Conservation (phyloP, 35 echinoderm and acorn worm genomes). For the Ophioderma brevispina region DNA sequence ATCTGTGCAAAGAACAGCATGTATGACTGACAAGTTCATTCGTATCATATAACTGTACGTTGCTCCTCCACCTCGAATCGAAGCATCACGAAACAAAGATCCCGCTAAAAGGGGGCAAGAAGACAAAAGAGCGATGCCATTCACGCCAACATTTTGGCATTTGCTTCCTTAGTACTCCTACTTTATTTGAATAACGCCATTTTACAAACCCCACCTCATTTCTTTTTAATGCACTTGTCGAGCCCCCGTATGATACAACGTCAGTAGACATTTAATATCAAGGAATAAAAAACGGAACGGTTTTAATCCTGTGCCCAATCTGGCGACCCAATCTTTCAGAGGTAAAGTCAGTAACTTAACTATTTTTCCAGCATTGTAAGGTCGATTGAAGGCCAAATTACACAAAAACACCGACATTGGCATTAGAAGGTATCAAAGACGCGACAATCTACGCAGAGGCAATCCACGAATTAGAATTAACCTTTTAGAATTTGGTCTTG, state of each 20-base stretch:
- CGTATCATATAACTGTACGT: neutral
- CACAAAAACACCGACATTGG: neutral
- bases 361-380: neutral
- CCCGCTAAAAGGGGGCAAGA: constrained; percentile 33
- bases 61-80: neutral
- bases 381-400: neutral
- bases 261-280: constrained; percentile 24
- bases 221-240: neutral
- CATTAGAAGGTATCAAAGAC: neutral
- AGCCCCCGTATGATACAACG: constrained; percentile 32
- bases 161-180: neutral
- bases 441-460: neutral
- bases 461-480: constrained; percentile 8
- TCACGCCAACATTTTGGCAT: constrained; percentile 46
- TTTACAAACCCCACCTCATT: too few species aligned
- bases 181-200: neutral
- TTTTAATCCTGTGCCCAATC: constrained; percentile 10
- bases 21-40: neutral
- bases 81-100: neutral
- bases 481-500: neutral
- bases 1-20: neutral
- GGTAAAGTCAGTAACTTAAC: neutral
- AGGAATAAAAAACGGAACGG: constrained; percentile 32
- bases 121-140: constrained; percentile 39
- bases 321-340: neutral